Base-by-base conservation (phyloP, 2,888 invertebrate genomes). In the Auanema freiburgensis region DNA sequence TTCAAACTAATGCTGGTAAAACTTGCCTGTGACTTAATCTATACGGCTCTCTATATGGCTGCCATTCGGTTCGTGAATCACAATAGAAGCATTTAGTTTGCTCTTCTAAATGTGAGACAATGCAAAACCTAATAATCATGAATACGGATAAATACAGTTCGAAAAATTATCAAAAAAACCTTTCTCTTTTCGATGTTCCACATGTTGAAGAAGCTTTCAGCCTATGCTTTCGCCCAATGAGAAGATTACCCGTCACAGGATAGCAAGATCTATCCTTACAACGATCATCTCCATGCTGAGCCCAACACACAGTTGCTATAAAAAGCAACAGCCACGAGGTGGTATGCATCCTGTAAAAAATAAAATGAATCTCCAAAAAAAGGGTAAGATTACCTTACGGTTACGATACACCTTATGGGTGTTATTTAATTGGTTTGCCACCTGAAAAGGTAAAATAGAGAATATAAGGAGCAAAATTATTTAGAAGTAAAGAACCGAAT, bases 211-310 rank as follows among this genome's bases (percentile, higher is more conserved):
- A 91, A n/a, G 96, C 91, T 52, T 87, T 88, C 59, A 99, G 87
- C 68, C 91, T 90, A 79, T 89, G 88, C 86, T 94, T 93, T 76
- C 98, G 89, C n/a, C 98, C 98, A 82, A 98, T 93, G 72, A 99
- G 88, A 59, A 99, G 88, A 87, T 99, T 96, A 59, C 98, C 98
- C n/a, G 97, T 97, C 55, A 94, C 95, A 1, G 98, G 98, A 84
- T 97, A 96, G 87, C 98, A 98, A 18, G 94, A 94, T 80, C 93
- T 91, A 83, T 92, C 90, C 81, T 94, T 93, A 86, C 97, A 98
- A 6, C 92, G 65, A 54, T 80, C 81, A 5, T 69, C 72, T 40
- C 60, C 53, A n/a, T 43, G 43, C 43, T 43, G 43, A n/a, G n/a
- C n/a, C n/a, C n/a, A n/a, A n/a, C n/a, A n/a, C n/a, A n/a, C n/a